Conservation (phyloP, 2,113 vertebrate genomes). For the Alces alces region DNA sequence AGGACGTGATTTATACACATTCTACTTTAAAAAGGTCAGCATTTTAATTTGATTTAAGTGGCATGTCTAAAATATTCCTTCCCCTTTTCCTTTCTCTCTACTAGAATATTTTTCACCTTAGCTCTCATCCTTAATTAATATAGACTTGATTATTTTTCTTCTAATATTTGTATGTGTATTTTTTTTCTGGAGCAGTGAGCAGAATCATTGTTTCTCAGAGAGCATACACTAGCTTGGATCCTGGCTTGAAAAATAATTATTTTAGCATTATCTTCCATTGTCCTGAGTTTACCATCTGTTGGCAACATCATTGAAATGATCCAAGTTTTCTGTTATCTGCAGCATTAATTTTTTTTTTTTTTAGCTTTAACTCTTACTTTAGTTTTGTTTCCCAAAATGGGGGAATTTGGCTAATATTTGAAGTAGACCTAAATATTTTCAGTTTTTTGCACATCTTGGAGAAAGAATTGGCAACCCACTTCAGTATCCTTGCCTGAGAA, state of each 20-base stretch:
- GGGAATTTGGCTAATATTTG: slow-evolving; percentile 16
- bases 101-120: neutral
- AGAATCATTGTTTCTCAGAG: slow-evolving; percentile 65
- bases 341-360: slow-evolving; percentile 51
- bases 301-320: slow-evolving; percentile 55
- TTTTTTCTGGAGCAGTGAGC: slow-evolving; percentile 58
- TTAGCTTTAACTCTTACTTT: slow-evolving; percentile 51
- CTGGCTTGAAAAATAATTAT: slow-evolving; percentile 74
- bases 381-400: neutral
- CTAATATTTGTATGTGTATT: neutral
- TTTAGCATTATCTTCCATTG: slow-evolving; percentile 59
- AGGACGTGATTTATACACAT: neutral
- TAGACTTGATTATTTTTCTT: slow-evolving; percentile 8
- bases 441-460: neutral
- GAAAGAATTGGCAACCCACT: neutral
- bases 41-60: neutral
- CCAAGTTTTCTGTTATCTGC: slow-evolving; percentile 58
- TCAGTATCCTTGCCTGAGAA: neutral
- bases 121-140: neutral
- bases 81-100: neutral
- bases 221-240: slow-evolving; percentile 49
- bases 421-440: neutral
- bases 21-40: neutral
- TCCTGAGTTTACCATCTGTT: slow-evolving; percentile 77
- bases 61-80: neutral